Base-by-base conservation (phyloP, 2,888 invertebrate species). In the Panzeria rudis region DNA sequence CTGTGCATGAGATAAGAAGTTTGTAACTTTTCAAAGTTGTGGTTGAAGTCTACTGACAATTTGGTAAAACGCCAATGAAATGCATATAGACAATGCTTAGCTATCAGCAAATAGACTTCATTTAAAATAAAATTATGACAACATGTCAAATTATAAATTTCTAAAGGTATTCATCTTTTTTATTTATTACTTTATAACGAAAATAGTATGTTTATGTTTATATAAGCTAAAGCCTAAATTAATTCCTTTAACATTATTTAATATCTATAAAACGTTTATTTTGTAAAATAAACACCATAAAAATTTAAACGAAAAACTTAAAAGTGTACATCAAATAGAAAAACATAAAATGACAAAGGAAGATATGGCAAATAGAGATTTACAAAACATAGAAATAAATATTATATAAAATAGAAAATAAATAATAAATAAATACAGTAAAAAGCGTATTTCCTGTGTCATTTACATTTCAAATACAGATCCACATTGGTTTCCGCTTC, bases 391-490 rank as follows among this genome's bases (percentile, higher is more conserved):
- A 25, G 20, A 50, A 8, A 23, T 38, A 50, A 62, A 41, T 32
- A 52, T 44, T 62, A 54, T 15, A 13, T 15, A 20, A 50, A 50
- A 25, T 13, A 52, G 7, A 50, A 52, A 75, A 25, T 17, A 56
- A 44, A 56, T 0, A 44, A 71, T n/a, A n/a, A n/a, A n/a, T n/a
- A n/a, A 29, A 20, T 25, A 29, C 32, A 52, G 50, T 41, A 80
- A 62, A 47, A 69, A 80, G 68, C 72, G 61, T 54, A 78, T 56
- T 44, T 85, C 85, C 82, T 64, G 85, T 82, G 52, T 82, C 82
- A 75, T 62, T 85, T 75, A 75, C 82, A 85, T 78, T 75, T 82
- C 85, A 78, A 85, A 75, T 44, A 44, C 78, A 78, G 69, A 82
- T 64, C 50, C 82, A 29, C 64, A 71, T 75, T 69, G 82, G 78